Evolutionary conservation across 1,140 invertebrate genomes (phyloP), one percentile per base, ranked within the genome.

Genomic region (Argopecten irradians): DNA sequence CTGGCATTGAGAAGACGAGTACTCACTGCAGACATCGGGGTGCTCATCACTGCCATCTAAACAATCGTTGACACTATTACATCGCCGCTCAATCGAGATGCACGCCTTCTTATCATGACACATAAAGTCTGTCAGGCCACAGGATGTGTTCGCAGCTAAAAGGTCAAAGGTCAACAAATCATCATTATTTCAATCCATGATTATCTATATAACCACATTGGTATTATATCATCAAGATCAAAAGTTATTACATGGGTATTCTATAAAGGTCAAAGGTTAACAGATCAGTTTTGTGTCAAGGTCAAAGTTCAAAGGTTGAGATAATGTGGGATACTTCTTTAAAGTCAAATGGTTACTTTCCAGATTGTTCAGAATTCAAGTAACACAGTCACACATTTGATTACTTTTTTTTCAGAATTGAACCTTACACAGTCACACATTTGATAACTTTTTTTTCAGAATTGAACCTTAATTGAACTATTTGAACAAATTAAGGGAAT

Each of bases 1-100:
- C n/a, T n/a, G n/a, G n/a, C n/a, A n/a, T n/a, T n/a, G n/a, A n/a
- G n/a, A n/a, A n/a, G n/a, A n/a, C n/a, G n/a, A n/a, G 33, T 71
- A 94, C 93, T 93, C 93, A 95, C 95, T 91, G 89, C 96, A 96
- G 85, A 95, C 96, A 8, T 89, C 88, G 5, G 89, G 83, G 83
- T 95, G 89, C 95, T 99, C 98, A 95, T 99, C 98, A 85, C 91
- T 92, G 33, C 87, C 89, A 90, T 94, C 92, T 1, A 87, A 16
- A 91, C 95, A 95, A 86, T 95, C 86, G 16, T 41, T 34, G 13
- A 93, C 82, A 16, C 89, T 91, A 85, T 95, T 90, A 93, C 96
- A 97, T 9, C 98, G 96, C 89, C 96, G 96, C 97, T 97, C 96
- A 89, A 96, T 96, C 0, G 97, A 97, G 89, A 99, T 97, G 95